phyloP scores from a whole-genome alignment of 2,888 invertebrate genomes.

The Cephus pulcher region DNA sequence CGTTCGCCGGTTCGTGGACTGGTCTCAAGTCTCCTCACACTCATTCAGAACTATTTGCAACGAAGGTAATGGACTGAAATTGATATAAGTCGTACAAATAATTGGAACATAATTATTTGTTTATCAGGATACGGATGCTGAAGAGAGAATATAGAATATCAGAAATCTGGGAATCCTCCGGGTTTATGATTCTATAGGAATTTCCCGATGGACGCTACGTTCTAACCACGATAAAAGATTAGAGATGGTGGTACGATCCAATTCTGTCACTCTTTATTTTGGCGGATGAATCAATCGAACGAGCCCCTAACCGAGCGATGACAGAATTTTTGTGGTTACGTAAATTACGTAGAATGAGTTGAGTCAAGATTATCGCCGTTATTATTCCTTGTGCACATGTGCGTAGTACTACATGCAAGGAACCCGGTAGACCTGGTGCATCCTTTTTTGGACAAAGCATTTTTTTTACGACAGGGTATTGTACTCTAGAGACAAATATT shows the following conservation, averaged over 20 bases:
- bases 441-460: not conserved
- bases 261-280: not conserved
- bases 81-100: not conserved
- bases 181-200: not conserved
- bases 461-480: not conserved
- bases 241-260: not conserved
- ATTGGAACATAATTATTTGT: not conserved
- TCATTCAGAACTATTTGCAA: conserved; percentile 1
- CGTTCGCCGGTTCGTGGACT: conserved; percentile 14
- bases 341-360: not conserved
- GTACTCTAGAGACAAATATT: not conserved
- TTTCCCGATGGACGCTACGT: not conserved
- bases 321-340: not conserved
- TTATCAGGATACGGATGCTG: not conserved
- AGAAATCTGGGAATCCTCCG: not conserved
- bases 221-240: not conserved
- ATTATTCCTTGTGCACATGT: not conserved
- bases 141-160: not conserved
- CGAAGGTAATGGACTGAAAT: not conserved
- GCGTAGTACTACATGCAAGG: not conserved
- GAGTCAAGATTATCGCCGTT: not conserved
- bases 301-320: conserved; percentile 1
- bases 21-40: not conserved
- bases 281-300: not conserved
- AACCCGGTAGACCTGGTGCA: not conserved